Evolutionary conservation across 2,888 invertebrate species (phyloP), one percentile per base, ranked within the genome.

Genomic region (Elysia crispata): DNA sequence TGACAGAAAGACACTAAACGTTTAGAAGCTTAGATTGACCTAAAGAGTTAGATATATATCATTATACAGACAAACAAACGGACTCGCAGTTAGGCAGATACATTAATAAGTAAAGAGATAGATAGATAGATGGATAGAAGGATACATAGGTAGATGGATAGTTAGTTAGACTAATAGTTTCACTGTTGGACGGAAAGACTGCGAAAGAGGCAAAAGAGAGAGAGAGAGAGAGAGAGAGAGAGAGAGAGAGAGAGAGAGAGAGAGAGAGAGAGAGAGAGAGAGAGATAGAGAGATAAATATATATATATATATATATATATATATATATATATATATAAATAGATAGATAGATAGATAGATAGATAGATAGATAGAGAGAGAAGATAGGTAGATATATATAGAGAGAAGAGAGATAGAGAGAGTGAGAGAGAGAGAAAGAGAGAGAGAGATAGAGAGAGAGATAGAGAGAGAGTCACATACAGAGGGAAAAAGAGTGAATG

Each of bases 301-400:
- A 20, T 3, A 23, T 3, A 41, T 3, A 41, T 3, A 41, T 3
- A 41, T 3, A 41, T 66, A 18, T 50, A 66, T 28, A 25, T 50
- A 20, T 3, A 23, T 3, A 41, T 3, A 41, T 3, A 41, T 3
- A 41, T 3, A 41, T 13, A 54, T 20, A 66, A 5, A 28, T 3
- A 66, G 18, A 66, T 11, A 28, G 6, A 18, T 6, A 66, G 3
- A 18, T 6, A 18, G 6, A 6, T 6, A 69, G 15, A 33, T 31
- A 69, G 28, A 77, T 23, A 54, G 50, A 76, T 25, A 76, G 66
- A 76, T 8, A 76, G 66, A 67, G 49, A 76, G n/a, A 60, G 60
- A 76, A 18, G 66, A 66, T 28, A 25, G 66, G 6, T 3, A 23
- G 20, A 41, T 3, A 41, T 3, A 41, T 3, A 41, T 3, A 41